A percentile compares a stretch with the other conserved stretches of the same genome.
These are phyloP conservation scores for Nymphalis polychloros DNA, from an alignment of 2,888 invertebrate species.

Conservation along the genomic window DNA sequence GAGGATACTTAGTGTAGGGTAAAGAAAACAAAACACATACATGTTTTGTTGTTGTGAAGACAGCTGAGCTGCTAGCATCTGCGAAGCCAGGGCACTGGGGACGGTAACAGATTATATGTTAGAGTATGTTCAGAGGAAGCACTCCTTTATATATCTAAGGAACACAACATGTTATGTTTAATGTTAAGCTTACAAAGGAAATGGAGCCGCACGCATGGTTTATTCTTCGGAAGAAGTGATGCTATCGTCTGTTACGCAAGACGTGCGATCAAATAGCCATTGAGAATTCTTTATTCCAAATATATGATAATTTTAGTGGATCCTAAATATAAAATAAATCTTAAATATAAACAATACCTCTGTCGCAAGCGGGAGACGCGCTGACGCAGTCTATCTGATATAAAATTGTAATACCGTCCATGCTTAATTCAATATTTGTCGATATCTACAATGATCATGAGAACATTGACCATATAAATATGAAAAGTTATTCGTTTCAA, in stretches of 20 bases:
- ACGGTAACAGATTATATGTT: slow-evolving; percentile 82
- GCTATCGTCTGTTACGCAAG: neutral
- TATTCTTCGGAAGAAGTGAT: neutral
- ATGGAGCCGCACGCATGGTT: slow-evolving; percentile 67
- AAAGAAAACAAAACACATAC: slow-evolving; percentile 86
- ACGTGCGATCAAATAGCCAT: neutral
- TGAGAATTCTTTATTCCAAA: neutral
- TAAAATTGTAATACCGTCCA: slow-evolving; percentile 65
- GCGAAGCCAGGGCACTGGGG: slow-evolving; percentile 97
- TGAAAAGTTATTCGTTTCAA: slow-evolving; percentile 28
- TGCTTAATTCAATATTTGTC: slow-evolving; percentile 68
- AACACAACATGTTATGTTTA: slow-evolving; percentile 23
- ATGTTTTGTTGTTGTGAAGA: slow-evolving; percentile 96
- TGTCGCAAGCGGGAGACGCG: slow-evolving; percentile 35
- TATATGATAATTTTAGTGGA: neutral
- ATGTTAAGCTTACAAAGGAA: slow-evolving; percentile 38
- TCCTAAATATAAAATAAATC: slow-evolving; percentile 18
- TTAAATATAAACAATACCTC: slow-evolving; percentile 22
- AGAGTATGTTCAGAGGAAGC: slow-evolving; percentile 60
- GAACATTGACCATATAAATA: slow-evolving; percentile 36
- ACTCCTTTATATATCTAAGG: slow-evolving; percentile 46
- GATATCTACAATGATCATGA: slow-evolving; percentile 41
- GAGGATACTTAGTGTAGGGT: slow-evolving; percentile 60
- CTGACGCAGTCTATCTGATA: slow-evolving; percentile 56
- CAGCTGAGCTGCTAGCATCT: slow-evolving; percentile 96